A percentile compares a stretch with the other conserved stretches of the same genome.
Conservation (phyloP, 2,113 vertebrate species). For the Poeciliopsis retropinna region DNA sequence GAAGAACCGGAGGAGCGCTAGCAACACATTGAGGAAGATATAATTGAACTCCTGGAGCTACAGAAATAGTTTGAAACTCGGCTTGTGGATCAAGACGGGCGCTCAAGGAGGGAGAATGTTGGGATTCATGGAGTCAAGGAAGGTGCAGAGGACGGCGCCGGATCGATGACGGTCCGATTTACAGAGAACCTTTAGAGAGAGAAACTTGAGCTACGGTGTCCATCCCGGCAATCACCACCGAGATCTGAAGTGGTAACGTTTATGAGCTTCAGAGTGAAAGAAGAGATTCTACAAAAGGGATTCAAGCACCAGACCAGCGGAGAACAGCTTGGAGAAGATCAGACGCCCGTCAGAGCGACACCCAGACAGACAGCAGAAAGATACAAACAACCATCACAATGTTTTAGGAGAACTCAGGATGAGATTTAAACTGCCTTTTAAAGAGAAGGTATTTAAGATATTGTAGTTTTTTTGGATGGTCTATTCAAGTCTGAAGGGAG, state of each 20-base stretch:
- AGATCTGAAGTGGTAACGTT: too few species aligned
- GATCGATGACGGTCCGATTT: too few species aligned
- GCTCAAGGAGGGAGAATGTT: not conserved
- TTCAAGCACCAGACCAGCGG: not conserved
- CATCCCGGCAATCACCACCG: too few species aligned
- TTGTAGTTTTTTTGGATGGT: not conserved
- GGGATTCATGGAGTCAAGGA: slow-evolving; percentile 1
- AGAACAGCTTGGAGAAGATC: not conserved
- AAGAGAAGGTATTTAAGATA: not conserved
- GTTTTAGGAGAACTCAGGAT: not conserved
- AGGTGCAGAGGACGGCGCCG: too few species aligned
- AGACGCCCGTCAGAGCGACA: not conserved
- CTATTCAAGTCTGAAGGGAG: not conserved
- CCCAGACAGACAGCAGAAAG: not conserved
- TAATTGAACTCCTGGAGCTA: not conserved
- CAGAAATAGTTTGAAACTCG: not conserved
- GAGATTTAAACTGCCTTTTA: not conserved
- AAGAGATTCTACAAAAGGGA: not conserved
- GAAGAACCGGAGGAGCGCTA: not conserved
- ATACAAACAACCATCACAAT: not conserved
- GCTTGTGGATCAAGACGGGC: not conserved
- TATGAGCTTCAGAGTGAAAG: too few species aligned
- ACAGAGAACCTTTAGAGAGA: too few species aligned
- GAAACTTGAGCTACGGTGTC: too few species aligned
- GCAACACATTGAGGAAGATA: not conserved